phyloP scores from a whole-genome alignment of 2,113 vertebrate species.

The Physeter macrocephalus region DNA sequence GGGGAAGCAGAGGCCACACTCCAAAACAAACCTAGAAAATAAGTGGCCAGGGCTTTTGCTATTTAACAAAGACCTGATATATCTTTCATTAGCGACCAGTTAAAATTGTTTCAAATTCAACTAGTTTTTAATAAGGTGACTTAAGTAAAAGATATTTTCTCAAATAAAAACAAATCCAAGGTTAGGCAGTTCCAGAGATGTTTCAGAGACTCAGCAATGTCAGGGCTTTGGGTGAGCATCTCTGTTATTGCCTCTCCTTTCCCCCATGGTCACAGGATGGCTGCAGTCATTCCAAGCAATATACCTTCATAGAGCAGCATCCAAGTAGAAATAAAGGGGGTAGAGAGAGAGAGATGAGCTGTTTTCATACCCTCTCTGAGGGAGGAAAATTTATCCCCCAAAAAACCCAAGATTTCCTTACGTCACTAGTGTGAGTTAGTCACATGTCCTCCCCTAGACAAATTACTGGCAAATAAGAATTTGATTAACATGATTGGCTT shows the following conservation, averaged over 20 bases:
- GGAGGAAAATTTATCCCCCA: not conserved
- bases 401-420: not conserved
- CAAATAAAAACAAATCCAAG: not conserved
- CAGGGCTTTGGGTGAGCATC: not conserved
- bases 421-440: not conserved
- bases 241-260: not conserved
- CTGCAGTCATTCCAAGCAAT: not conserved
- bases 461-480: conserved; percentile 2
- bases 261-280: not conserved
- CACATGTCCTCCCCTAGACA: not conserved
- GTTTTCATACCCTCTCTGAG: not conserved
- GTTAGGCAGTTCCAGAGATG: not conserved
- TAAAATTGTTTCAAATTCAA: not conserved
- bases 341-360: not conserved
- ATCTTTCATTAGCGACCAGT: not conserved
- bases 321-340: not conserved
- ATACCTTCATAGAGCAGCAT: not conserved
- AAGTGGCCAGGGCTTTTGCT: not conserved
- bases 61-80: not conserved
- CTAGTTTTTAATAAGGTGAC: not conserved
- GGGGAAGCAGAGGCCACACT: not conserved
- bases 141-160: not conserved
- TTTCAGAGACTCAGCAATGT: not conserved
- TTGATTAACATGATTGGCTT: not conserved
- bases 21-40: not conserved